Evolutionary conservation across 1,140 invertebrate genomes (phyloP).

Genomic region (Dendrolimus kikuchii): DNA sequence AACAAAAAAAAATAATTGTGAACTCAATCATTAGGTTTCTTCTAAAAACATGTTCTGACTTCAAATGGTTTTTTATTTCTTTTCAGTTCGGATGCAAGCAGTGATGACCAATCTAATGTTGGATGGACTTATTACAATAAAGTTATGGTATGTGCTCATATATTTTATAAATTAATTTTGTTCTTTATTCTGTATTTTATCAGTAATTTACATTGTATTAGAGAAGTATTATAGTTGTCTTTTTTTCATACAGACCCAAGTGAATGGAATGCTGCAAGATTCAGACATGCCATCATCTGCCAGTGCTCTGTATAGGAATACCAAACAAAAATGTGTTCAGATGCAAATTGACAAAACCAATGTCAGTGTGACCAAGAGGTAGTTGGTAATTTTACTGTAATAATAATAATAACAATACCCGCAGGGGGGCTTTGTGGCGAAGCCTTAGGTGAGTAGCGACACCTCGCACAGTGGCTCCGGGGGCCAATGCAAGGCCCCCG

Average conservation of each 20-base stretch:
- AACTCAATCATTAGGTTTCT: no score
- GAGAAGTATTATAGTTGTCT: neutral
- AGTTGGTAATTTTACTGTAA: constrained; percentile 7
- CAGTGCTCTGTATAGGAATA: constrained; percentile 54
- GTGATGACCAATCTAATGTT: constrained; percentile 71
- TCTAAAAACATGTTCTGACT: no score
- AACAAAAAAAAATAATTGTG: no score
- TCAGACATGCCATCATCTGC: constrained; percentile 66
- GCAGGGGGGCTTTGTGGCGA: no score
- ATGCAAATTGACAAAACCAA: constrained; percentile 64
- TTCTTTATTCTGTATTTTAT: constrained; percentile 5
- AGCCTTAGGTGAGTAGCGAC: no score
- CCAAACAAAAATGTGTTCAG: constrained; percentile 48
- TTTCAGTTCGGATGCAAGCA: constrained; percentile 62
- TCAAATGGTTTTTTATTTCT: neutral
- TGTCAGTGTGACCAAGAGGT: constrained; percentile 64
- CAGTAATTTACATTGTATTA: no score
- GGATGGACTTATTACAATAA: constrained; percentile 80
- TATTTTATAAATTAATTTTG: constrained; percentile 2
- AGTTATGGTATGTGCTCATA: constrained; percentile 71
- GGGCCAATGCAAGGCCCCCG: no score
- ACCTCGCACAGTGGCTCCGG: no score
- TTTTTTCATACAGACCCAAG: constrained; percentile 46
- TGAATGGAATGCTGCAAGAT: constrained; percentile 60
- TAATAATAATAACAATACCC: no score